Evolutionary conservation across 1,140 invertebrate species (phyloP).

Genomic region (Brachionus rotundiformis): DNA sequence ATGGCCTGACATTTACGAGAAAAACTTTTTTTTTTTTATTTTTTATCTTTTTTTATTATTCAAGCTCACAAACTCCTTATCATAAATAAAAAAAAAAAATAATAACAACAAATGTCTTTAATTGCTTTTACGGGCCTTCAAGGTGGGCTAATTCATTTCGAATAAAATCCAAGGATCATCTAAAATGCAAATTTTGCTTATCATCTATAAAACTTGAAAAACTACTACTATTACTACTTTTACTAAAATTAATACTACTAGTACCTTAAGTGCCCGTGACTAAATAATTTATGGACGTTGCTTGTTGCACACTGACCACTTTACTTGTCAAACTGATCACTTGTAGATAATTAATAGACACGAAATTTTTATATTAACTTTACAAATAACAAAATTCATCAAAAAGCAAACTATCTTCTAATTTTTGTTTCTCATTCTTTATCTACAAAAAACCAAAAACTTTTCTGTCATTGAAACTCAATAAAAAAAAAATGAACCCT

Average conservation of each 20-base stretch:
- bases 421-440: not conserved
- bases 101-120: slow-evolving; percentile 51
- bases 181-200: slow-evolving; percentile 1
- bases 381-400: not conserved
- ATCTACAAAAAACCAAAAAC: not conserved
- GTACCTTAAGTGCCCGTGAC: slow-evolving; percentile 25
- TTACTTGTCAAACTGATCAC: slow-evolving; percentile 19
- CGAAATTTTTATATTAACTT: slow-evolving; percentile 23
- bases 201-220: not conserved
- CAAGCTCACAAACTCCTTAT: slow-evolving; percentile 20
- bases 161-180: slow-evolving; percentile 27
- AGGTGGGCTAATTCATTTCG: not conserved
- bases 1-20: slow-evolving; percentile 34
- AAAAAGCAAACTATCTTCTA: not conserved
- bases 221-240: not conserved
- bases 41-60: slow-evolving; percentile 29
- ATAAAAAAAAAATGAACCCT: no score
- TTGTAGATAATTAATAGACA: slow-evolving; percentile 35
- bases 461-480: no score
- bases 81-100: not conserved
- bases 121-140: slow-evolving; percentile 30
- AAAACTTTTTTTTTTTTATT: not conserved
- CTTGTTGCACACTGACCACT: not conserved
- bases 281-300: slow-evolving; percentile 16
- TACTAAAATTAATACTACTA: not conserved